phyloP scores from a whole-genome alignment of 2,113 vertebrate species.

The Toxostoma redivivum region DNA sequence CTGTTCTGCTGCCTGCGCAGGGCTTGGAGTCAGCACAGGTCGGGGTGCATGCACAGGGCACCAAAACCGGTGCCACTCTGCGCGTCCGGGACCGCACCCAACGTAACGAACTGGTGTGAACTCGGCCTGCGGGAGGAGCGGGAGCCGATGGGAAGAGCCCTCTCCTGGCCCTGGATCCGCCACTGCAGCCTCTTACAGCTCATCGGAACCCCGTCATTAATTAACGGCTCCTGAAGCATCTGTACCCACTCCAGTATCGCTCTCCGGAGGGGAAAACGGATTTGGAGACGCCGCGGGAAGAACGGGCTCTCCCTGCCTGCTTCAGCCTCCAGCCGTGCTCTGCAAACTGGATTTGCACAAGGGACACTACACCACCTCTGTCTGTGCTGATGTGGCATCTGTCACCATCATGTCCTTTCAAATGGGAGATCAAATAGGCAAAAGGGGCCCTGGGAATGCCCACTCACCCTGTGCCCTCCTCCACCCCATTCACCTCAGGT shows the following conservation, averaged over 20 bases:
- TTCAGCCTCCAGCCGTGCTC: neutral
- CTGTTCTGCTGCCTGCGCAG: neutral
- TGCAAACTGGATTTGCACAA: rapidly evolving
- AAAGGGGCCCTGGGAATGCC: too few relatives aligned
- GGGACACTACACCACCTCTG: rapidly evolving
- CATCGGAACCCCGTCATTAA: neutral
- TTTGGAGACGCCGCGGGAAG: neutral
- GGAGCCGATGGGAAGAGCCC: neutral
- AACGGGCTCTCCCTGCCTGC: neutral
- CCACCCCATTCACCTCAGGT: neutral
- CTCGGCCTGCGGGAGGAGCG: neutral
- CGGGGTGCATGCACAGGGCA: rapidly evolving
- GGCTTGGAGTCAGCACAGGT: neutral
- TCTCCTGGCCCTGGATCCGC: neutral
- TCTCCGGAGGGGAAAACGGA: neutral
- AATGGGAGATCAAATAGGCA: neutral
- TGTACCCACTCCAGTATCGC: neutral
- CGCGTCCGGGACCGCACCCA: neutral
- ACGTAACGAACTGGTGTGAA: rapidly evolving
- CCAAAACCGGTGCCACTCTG: neutral
- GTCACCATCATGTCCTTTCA: rapidly evolving
- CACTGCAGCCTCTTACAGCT: neutral
- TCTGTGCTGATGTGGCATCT: neutral
- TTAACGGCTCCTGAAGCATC: neutral
- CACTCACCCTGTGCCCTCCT: rapidly evolving